Conservation (phyloP, 2,797 vertebrate genomes). For the Sebastolobus alascanus region DNA sequence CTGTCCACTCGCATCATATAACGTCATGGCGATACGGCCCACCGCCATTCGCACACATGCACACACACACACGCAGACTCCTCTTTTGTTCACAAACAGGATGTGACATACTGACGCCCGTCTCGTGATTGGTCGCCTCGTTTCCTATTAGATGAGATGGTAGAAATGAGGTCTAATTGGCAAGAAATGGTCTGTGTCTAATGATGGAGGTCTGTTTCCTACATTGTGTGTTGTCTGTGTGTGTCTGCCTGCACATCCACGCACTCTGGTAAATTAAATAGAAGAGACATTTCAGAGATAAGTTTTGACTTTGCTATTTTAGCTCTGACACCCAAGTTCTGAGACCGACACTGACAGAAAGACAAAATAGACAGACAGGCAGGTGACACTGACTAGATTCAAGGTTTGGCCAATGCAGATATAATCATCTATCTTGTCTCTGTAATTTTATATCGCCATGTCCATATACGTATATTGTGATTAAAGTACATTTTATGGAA, state of each 20-base stretch:
- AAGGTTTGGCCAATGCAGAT: background rate
- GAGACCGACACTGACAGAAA: background rate
- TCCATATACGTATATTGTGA: background rate
- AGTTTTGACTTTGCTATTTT: background rate
- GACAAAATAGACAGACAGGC: background rate
- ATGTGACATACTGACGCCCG: constrained; percentile 54
- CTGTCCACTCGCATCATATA: constrained; percentile 73
- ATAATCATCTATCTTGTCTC: background rate
- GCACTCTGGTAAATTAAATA: background rate
- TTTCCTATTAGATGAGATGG: constrained; percentile 57
- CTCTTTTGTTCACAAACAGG: constrained; percentile 51
- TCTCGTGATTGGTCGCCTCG: constrained; percentile 52
- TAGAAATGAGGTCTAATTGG: constrained; percentile 59
- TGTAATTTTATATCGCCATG: background rate
- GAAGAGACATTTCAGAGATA: background rate
- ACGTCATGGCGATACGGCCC: constrained; percentile 33
- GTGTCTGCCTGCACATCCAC: constrained; percentile 7
- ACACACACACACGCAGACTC: background rate
- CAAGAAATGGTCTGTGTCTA: constrained; percentile 62
- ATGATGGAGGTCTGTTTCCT: constrained; percentile 51
- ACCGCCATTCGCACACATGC: background rate
- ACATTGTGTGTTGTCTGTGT: background rate
- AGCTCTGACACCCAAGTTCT: background rate
- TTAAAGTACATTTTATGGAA: background rate
- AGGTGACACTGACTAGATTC: background rate